These are phyloP conservation scores for Brachionus calyciflorus DNA, from an alignment of 1,140 invertebrate species.

Conservation along the genomic window DNA sequence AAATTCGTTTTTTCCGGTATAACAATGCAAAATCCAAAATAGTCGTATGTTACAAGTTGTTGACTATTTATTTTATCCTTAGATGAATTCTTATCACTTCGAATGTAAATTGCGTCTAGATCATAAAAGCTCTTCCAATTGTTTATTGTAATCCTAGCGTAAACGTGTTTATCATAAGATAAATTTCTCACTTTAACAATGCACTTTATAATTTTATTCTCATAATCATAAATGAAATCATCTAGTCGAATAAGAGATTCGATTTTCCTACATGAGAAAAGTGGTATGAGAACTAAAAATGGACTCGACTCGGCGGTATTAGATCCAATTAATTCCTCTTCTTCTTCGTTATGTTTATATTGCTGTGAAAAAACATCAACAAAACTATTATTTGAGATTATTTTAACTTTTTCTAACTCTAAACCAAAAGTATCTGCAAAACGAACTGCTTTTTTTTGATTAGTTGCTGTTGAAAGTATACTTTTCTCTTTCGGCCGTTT, in stretches of 20 bases:
- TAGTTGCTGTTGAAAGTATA: not conserved
- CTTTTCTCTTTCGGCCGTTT: not conserved
- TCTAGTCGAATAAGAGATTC: slow-evolving; percentile 24
- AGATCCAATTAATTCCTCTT: not conserved
- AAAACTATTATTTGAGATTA: slow-evolving; percentile 37
- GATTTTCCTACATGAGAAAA: not conserved
- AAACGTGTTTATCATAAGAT: slow-evolving; percentile 3
- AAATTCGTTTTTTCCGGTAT: not conserved
- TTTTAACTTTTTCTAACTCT: slow-evolving; percentile 38
- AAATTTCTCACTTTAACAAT: slow-evolving; percentile 23
- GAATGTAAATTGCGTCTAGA: slow-evolving; percentile 31
- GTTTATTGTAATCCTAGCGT: not conserved
- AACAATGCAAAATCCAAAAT: slow-evolving; percentile 21
- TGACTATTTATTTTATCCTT: not conserved
- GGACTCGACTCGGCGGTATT: not conserved
- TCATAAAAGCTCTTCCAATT: slow-evolving; percentile 28
- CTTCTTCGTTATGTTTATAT: not conserved
- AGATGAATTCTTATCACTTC: slow-evolving; percentile 18
- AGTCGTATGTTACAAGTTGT: not conserved
- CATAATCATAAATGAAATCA: slow-evolving; percentile 29
- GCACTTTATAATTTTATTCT: slow-evolving; percentile 26
- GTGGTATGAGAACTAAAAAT: slow-evolving; percentile 34
- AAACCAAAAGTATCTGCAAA: slow-evolving; percentile 43
- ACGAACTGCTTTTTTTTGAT: not conserved
- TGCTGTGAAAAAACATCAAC: slow-evolving; percentile 10